Percentiles rank a stretch among this genome's conserved stretches.
Conservation (phyloP, 1,140 invertebrate species). For the Eupristina koningsbergeri region DNA sequence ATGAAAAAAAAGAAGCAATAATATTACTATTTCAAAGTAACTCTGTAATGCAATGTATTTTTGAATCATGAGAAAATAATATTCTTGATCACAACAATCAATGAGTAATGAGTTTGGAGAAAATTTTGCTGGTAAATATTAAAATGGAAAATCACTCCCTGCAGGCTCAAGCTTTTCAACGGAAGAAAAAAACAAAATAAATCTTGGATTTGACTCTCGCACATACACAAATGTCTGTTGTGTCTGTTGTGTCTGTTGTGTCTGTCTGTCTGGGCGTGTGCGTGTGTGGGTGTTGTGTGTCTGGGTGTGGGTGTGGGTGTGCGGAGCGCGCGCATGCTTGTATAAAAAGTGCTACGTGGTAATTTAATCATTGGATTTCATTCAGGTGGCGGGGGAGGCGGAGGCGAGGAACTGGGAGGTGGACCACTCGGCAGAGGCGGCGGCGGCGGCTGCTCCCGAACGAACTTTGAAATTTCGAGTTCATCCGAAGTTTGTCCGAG, state of each 20-base stretch:
- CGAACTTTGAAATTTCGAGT: conserved; percentile 8
- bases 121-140: neutral
- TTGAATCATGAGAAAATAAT: no score
- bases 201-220: conserved; percentile 30
- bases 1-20: no score
- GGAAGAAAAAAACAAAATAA: conserved; percentile 28
- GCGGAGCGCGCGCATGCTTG: no score
- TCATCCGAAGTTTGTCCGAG: conserved; percentile 14
- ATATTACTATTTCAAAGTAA: no score
- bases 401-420: conserved; percentile 67
- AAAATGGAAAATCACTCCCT: neutral
- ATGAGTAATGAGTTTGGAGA: no score
- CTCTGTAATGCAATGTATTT: no score
- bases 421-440: conserved; percentile 67
- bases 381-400: conserved; percentile 72
- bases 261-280: no score
- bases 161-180: conserved; percentile 19
- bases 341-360: neutral
- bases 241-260: neutral
- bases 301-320: no score
- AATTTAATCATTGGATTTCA: conserved; percentile 52
- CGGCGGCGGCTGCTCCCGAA: conserved; percentile 23
- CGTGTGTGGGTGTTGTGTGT: neutral
- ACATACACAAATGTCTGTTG: conserved; percentile 16
- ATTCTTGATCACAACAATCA: no score